Base-by-base conservation (phyloP, 1,140 invertebrate genomes). In the Maconellicoccus hirsutus region DNA sequence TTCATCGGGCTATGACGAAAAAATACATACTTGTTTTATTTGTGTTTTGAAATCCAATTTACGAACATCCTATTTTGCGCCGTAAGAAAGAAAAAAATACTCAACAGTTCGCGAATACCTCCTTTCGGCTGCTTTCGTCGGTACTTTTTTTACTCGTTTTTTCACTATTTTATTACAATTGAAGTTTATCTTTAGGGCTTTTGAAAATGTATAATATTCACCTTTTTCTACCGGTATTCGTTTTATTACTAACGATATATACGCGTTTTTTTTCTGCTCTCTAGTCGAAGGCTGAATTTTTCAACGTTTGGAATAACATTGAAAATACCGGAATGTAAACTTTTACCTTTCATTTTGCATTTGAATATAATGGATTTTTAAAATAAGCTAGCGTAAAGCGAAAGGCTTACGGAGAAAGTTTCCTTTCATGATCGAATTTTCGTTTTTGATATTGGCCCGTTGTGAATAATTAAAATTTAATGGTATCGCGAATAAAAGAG, bases 101-200 rank as follows among this genome's bases (percentile, higher is more conserved):
- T 52, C 42, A 52, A 52, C 42, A 52, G 42, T 52, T 52, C 42
- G 42, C 42, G 16, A 52, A 52, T 52, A 52, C 42, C 6, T 52
- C 42, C 42, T 52, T 52, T 52, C 6, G 29, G 4, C 12, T 33
- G 4, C 29, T 33, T 33, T 33, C 29, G 29, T 12, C 12, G 10
- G 2, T 52, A 16, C 42, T 52, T 52, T 52, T 52, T 52, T 52
- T 19, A 6, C 42, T 14, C 16, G 6, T 52, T 12, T 33, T 12
- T 33, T 3, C 29, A 52, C 16, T 52, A 52, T 52, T 52, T 52
- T 52, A 52, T 52, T 52, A 52, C 42, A 19, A 52, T 52, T 52
- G 42, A 52, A 52, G 42, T 52, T 52, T 52, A 52, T 52, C 42
- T 52, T 52, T 52, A 52, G 42, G 42, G 42, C 42, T 52, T 52